phyloP scores from a whole-genome alignment of 2,888 invertebrate genomes.

The Epinotia brunnichana region DNA sequence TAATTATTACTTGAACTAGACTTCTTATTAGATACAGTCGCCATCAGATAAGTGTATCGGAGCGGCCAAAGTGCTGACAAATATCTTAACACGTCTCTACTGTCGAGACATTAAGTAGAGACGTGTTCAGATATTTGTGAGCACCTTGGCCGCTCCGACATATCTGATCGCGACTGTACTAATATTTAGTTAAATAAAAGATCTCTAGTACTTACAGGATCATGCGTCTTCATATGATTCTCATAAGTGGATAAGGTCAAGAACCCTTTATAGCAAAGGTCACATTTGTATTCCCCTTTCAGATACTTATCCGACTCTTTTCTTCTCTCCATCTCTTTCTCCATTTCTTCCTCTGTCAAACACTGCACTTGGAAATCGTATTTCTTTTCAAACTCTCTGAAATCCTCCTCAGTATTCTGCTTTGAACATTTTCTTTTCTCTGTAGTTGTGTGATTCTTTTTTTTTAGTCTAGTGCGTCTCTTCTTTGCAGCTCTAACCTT shows the following conservation, averaged over 20 bases:
- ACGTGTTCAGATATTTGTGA: too few relatives aligned
- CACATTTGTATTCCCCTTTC: conserved; percentile 28
- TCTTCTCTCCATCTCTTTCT: conserved; percentile 19
- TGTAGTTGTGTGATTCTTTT: neutral
- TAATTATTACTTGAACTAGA: too few relatives aligned
- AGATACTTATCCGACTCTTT: conserved; percentile 27
- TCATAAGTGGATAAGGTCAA: conserved; percentile 39
- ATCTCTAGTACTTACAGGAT: conserved; percentile 54
- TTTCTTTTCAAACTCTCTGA: conserved; percentile 32
- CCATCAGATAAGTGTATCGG: too few relatives aligned
- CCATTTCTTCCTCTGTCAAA: conserved; percentile 25
- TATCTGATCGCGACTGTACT: too few relatives aligned
- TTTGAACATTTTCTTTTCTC: neutral
- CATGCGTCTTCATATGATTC: conserved; percentile 70
- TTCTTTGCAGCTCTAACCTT: neutral
- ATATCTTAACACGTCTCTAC: too few relatives aligned
- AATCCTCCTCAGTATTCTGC: conserved; percentile 17
- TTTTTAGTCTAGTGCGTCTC: conserved; percentile 1
- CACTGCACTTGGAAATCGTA: conserved; percentile 28
- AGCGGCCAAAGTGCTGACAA: too few relatives aligned
- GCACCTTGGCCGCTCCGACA: too few relatives aligned
- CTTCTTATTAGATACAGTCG: too few relatives aligned
- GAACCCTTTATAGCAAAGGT: conserved; percentile 29
- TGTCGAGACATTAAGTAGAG: too few relatives aligned
- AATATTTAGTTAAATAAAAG: too few relatives aligned